Evolutionary conservation across 1,140 invertebrate species (phyloP).

Genomic region (Sycophaga agraensis): DNA sequence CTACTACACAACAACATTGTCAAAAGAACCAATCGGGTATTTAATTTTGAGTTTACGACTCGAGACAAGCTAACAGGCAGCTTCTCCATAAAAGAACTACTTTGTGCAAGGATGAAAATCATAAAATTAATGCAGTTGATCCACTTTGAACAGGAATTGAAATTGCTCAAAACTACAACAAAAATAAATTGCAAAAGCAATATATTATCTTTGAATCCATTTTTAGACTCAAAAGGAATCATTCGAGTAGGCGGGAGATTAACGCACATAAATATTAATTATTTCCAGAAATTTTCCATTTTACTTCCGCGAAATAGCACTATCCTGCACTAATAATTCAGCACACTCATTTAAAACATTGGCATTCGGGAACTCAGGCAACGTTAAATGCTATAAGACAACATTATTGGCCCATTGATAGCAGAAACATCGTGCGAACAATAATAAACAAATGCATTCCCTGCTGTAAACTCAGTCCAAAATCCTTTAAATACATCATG

Average conservation of each 20-base stretch:
- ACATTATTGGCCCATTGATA: slow-evolving; percentile 8
- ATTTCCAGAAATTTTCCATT: not conserved
- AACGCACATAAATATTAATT: not conserved
- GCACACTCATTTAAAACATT: not conserved
- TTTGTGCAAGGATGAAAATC: not conserved
- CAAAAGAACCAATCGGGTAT: too few relatives aligned
- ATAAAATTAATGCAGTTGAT: not conserved
- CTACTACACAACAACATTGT: not conserved
- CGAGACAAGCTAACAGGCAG: not conserved
- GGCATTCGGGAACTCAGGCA: not conserved
- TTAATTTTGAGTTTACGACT: too few relatives aligned
- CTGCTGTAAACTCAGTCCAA: not conserved
- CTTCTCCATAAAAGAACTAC: not conserved
- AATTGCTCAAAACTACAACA: too few relatives aligned
- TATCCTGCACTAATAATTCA: not conserved
- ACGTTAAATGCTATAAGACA: slow-evolving; percentile 7
- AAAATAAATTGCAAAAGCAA: not conserved
- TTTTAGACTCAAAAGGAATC: not conserved
- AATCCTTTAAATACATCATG: slow-evolving; percentile 2
- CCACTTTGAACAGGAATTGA: not conserved
- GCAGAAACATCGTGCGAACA: not conserved
- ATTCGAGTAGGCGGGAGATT: slow-evolving; percentile 5
- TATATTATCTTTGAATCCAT: not conserved
- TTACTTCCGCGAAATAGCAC: not conserved
- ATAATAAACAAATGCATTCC: not conserved